Conservation (phyloP, 1,140 invertebrate genomes). For the Caerostris darwini region DNA sequence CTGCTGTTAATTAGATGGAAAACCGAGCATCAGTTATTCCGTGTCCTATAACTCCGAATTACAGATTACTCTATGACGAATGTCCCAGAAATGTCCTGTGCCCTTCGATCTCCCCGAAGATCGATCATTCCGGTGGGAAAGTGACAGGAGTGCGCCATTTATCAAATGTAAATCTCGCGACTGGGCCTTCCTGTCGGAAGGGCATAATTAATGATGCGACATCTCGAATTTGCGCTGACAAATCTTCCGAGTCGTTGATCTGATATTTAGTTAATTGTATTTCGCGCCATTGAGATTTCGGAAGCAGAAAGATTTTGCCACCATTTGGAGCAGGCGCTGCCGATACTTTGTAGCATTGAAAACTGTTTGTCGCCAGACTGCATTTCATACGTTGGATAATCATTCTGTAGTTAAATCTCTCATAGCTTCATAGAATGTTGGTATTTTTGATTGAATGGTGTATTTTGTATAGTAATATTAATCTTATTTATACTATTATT, state of each 20-base stretch:
- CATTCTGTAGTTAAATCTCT: too few species aligned
- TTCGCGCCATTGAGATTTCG: neutral
- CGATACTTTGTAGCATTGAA: neutral
- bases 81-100: neutral
- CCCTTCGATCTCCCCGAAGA: neutral
- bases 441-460: too few species aligned
- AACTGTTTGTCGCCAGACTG: too few species aligned
- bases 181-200: neutral
- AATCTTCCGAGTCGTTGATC: neutral
- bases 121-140: neutral
- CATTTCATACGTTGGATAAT: too few species aligned
- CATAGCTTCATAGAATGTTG: too few species aligned
- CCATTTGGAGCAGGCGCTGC: neutral
- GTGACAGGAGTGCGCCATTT: neutral
- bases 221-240: neutral
- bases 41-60: neutral
- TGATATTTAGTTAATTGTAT: slow-evolving; percentile 18
- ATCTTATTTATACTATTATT: too few species aligned
- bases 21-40: neutral
- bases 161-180: slow-evolving; percentile 16
- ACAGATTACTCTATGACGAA: slow-evolving; percentile 9
- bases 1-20: neutral
- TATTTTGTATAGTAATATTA: too few species aligned
- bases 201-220: slow-evolving; percentile 12
- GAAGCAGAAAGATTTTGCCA: neutral